These are phyloP conservation scores for Eurytemora carolleeae DNA, from an alignment of 1,140 invertebrate genomes.

Conservation along the genomic window DNA sequence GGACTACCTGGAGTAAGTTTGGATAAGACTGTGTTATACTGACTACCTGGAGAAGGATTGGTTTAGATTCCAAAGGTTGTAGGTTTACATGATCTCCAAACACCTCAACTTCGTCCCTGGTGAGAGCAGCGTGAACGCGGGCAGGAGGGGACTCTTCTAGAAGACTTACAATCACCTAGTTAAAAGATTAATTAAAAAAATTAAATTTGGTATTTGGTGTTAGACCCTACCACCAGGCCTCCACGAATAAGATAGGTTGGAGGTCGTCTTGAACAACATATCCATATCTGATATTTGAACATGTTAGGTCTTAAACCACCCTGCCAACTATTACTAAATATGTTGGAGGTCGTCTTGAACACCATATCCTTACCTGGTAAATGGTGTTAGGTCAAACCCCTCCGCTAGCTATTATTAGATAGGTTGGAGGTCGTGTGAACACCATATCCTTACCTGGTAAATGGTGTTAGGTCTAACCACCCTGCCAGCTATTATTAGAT, in stretches of 20 bases:
- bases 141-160: slow-evolving; percentile 7
- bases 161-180: slow-evolving; percentile 5
- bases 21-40: too few relatives aligned
- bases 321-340: too few relatives aligned
- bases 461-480: slow-evolving; percentile 9
- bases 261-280: too few relatives aligned
- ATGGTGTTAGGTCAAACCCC: slow-evolving; percentile 8
- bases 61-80: slow-evolving; percentile 4
- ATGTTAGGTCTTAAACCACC: too few relatives aligned
- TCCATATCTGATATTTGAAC: too few relatives aligned
- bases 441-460: slow-evolving; percentile 12
- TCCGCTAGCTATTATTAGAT: slow-evolving; percentile 7
- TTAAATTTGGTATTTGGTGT: too few relatives aligned
- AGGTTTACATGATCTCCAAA: slow-evolving; percentile 13
- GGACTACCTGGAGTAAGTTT: too few relatives aligned
- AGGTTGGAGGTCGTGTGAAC: slow-evolving; percentile 4
- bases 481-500: slow-evolving; percentile 6
- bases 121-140: slow-evolving; percentile 8
- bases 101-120: slow-evolving; percentile 10
- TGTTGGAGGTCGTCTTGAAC: too few relatives aligned
- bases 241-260: too few relatives aligned
- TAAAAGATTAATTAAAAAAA: too few relatives aligned
- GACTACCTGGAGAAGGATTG: slow-evolving; percentile 8
- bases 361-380: slow-evolving; percentile 11
- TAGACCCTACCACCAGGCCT: too few relatives aligned